phyloP scores from a whole-genome alignment of 2,113 vertebrate species.

The Cardinalis cardinalis region DNA sequence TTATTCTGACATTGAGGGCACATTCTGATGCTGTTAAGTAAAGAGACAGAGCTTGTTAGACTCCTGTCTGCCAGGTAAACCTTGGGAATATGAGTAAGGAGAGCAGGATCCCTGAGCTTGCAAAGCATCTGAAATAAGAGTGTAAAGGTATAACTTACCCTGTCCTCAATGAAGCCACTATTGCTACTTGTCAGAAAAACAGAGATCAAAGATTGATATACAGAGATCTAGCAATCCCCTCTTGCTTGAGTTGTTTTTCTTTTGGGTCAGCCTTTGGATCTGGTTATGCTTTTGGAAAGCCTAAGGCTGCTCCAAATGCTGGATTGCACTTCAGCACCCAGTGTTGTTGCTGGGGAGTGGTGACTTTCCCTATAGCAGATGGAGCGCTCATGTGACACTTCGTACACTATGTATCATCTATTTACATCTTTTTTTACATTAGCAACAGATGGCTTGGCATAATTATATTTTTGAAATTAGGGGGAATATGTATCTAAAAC shows the following conservation, averaged over 20 bases:
- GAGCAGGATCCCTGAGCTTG: not conserved
- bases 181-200: not conserved
- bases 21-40: not conserved
- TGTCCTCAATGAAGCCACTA: not conserved
- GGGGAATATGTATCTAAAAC: conserved; percentile 21
- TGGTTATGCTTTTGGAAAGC: not conserved
- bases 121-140: not conserved
- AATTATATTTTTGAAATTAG: conserved; percentile 47
- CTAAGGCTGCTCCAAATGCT: not conserved
- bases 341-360: conserved; percentile 28
- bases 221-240: not conserved
- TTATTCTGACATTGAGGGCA: not conserved
- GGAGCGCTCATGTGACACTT: conserved; percentile 64
- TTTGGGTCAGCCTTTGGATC: not conserved
- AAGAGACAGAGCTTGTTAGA: not conserved
- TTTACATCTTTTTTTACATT: conserved; percentile 70
- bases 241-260: not conserved
- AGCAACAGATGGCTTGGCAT: conserved; percentile 69
- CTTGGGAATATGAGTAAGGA: not conserved
- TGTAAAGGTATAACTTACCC: not conserved
- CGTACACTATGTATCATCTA: conserved; percentile 66
- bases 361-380: conserved; percentile 65
- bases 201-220: not conserved
- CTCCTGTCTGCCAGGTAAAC: not conserved
- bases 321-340: not conserved